Percentiles rank a stretch among this genome's conserved stretches.
These are phyloP conservation scores for Prorops nasuta DNA, from an alignment of 1,140 invertebrate species.

Conservation along the genomic window DNA sequence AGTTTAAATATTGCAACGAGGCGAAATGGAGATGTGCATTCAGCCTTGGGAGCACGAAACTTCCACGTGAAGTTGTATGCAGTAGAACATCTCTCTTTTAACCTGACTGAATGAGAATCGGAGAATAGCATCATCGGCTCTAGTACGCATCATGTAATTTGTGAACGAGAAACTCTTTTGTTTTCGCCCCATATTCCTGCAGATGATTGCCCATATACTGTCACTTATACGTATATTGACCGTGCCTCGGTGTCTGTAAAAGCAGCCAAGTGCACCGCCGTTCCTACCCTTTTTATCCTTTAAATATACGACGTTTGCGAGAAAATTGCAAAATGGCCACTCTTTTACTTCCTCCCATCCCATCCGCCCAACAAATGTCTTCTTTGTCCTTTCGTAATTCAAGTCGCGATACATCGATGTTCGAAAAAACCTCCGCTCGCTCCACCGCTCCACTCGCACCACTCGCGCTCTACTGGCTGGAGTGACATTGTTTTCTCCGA, in stretches of 20 bases:
- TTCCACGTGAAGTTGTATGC: neutral
- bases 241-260: neutral
- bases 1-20: conserved; percentile 12
- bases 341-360: too few species aligned
- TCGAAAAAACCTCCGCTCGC: too few species aligned
- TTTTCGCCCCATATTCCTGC: conserved; percentile 2
- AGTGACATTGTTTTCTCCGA: too few species aligned
- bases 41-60: neutral
- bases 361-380: too few species aligned
- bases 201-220: conserved; percentile 4
- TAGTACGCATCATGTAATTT: too few species aligned
- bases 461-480: too few species aligned
- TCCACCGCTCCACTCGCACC: too few species aligned
- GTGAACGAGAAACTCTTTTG: neutral
- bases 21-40: conserved; percentile 7
- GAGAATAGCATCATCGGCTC: neutral
- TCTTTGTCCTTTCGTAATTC: too few species aligned
- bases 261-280: neutral
- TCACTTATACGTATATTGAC: neutral
- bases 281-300: too few species aligned
- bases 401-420: too few species aligned
- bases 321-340: too few species aligned
- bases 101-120: conserved; percentile 1
- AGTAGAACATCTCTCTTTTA: conserved; percentile 5
- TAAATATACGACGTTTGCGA: too few species aligned